These are phyloP conservation scores for Eciton burchellii DNA, from an alignment of 1,140 invertebrate species.

Conservation along the genomic window DNA sequence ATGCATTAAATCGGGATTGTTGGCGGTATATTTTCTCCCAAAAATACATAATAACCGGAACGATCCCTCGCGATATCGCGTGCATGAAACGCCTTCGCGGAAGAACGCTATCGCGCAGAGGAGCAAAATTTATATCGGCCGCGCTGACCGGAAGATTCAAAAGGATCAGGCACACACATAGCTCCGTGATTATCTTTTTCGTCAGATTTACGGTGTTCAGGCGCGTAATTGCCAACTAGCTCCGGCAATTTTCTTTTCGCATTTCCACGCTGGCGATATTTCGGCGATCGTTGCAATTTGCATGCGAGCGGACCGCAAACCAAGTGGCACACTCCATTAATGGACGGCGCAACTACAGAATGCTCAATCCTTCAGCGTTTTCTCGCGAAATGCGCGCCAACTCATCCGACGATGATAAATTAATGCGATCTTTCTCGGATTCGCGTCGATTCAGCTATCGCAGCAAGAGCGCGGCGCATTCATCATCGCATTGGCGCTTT, in stretches of 20 bases:
- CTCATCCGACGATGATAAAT: slow-evolving; percentile 34
- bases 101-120: slow-evolving; percentile 36
- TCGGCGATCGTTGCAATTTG: background rate
- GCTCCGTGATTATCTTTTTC: slow-evolving; percentile 47
- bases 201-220: slow-evolving; percentile 32
- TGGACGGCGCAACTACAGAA: slow-evolving; percentile 10
- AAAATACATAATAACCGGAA: slow-evolving; percentile 9
- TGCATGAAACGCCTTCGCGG: background rate
- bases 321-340: slow-evolving; percentile 13
- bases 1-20: background rate
- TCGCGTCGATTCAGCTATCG: background rate
- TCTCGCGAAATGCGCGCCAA: background rate
- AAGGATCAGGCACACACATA: slow-evolving; percentile 22
- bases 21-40: background rate
- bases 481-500: background rate
- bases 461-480: background rate
- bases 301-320: background rate
- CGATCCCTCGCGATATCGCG: background rate
- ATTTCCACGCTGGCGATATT: background rate
- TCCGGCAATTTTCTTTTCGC: background rate
- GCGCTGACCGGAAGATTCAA: slow-evolving; percentile 48
- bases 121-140: slow-evolving; percentile 48
- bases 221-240: slow-evolving; percentile 38
- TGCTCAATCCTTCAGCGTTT: slow-evolving; percentile 29
- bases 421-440: slow-evolving; percentile 7